These are phyloP conservation scores for Deilephila porcellus DNA, from an alignment of 2,888 invertebrate genomes.

Conservation along the genomic window DNA sequence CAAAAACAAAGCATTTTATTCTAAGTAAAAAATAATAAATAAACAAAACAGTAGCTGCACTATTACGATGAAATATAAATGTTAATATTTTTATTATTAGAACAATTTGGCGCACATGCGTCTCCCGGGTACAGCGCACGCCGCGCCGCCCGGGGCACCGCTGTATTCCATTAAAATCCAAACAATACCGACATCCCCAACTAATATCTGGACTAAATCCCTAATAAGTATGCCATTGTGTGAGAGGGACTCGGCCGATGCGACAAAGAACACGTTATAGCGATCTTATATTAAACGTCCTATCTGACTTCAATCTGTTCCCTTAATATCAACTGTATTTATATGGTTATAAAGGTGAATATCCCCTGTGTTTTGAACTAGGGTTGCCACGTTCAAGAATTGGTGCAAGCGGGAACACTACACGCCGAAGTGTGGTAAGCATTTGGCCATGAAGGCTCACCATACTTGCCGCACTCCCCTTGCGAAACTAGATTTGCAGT, in stretches of 20 bases:
- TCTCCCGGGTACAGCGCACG: constrained; percentile 47
- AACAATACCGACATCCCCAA: constrained; percentile 83
- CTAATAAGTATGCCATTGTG: constrained; percentile 85
- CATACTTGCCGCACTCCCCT: constrained; percentile 83
- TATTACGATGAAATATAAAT: too few species aligned
- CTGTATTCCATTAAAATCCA: constrained; percentile 83
- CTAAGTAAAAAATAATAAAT: too few species aligned
- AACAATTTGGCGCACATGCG: constrained; percentile 64
- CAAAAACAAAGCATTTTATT: too few species aligned
- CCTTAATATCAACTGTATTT: constrained; percentile 40
- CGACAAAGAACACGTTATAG: constrained; percentile 84
- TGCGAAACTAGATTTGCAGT: constrained; percentile 81
- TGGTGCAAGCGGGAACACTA: constrained; percentile 60
- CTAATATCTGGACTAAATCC: constrained; percentile 85
- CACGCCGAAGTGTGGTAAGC: constrained; percentile 81
- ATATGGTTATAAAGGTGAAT: constrained; percentile 35
- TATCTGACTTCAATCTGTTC: constrained; percentile 9
- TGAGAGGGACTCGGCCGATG: constrained; percentile 81
- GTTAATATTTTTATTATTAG: constrained; percentile 35
- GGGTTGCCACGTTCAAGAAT: constrained; percentile 50
- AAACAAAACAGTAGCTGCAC: too few species aligned
- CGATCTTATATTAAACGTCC: constrained; percentile 68
- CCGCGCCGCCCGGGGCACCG: constrained; percentile 74
- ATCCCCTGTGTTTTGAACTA: constrained; percentile 40
- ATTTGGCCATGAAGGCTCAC: constrained; percentile 84